Evolutionary conservation across 37 sponge, comb jelly and placozoan genomes (phyloP), one percentile per base, ranked within the genome.

Genomic region (Dysidea cf. avara): DNA sequence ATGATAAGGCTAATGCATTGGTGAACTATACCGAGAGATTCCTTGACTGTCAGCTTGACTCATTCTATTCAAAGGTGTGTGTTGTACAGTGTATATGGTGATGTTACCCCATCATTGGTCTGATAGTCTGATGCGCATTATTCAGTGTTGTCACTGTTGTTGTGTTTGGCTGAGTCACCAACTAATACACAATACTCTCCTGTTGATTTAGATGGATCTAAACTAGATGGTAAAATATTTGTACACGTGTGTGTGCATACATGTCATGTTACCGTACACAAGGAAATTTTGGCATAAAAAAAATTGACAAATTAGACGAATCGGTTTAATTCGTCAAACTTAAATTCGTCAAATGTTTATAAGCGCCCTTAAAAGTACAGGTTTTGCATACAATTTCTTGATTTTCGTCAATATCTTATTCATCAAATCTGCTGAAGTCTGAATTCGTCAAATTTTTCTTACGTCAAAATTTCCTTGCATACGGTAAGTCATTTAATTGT

Each of bases 71-170:
- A n/a, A 69, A 79, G 57, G 80, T 69, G 70, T 35, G 26, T n/a
- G 26, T 0, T n/a, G 21, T 2, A n/a, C 18, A 14, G 28, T 30
- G 71, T 20, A 5, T 17, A 17, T 49, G 51, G 51, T 49, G 51
- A 17, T 17, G 16, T 17, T 16, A 49, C 16, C 16, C 51, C 13
- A 49, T 13, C 13, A 16, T 17, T 13, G 16, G 51, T 17, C 13
- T 49, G 13, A 16, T 49, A 74, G 70, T 80, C 81, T n/a, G 81
- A 80, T 28, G 53, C 69, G 24, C 87, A 80, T 63, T 86, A 86
- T 80, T 69, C 71, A 25, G 20, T 56, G 3, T 69, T 86, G n/a
- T 61, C 47, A 43, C 37, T 80, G 11, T 76, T 86, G 39, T 76
- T 86, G 56, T 69, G 56, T 31, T 46, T 86, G 14, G 75, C 87